A percentile compares a stretch with the other conserved stretches of the same genome.
phyloP scores from a whole-genome alignment of 2,113 vertebrate species.

The Calidris pugnax region DNA sequence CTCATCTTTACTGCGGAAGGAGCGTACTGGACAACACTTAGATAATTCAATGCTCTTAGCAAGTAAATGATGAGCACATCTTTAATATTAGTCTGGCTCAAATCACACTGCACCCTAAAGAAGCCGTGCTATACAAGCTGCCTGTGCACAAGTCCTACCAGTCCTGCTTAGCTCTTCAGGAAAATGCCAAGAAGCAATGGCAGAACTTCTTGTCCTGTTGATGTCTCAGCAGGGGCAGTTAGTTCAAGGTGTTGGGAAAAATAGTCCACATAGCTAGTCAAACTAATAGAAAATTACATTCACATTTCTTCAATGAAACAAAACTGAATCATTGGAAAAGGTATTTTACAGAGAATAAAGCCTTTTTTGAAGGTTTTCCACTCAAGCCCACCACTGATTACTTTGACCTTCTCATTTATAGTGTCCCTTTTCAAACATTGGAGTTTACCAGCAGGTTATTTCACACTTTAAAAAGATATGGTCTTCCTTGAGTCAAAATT shows the following conservation, averaged over 20 bases:
- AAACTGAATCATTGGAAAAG: not conserved
- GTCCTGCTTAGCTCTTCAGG: not conserved
- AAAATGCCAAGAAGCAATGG: not conserved
- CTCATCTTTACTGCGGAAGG: not conserved
- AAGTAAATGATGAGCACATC: not conserved
- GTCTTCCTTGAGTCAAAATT: not conserved
- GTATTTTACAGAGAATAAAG: not conserved
- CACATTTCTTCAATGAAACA: not conserved
- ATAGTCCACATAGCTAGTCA: not conserved
- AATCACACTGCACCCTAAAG: not conserved
- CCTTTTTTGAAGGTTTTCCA: not conserved
- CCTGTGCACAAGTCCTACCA: not conserved
- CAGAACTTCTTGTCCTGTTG: not conserved
- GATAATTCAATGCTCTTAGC: not conserved
- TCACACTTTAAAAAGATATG: not conserved
- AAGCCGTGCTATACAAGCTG: not conserved
- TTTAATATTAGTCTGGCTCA: not conserved
- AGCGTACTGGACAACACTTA: not conserved
- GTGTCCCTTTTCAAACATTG: not conserved
- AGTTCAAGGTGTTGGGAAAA: not conserved
- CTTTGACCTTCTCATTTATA: not conserved
- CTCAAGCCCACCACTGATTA: not conserved
- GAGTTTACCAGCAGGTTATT: not conserved
- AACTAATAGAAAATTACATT: not conserved
- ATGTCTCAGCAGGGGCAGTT: not conserved